Evolutionary conservation across 1,140 invertebrate genomes (phyloP), one percentile per base, ranked within the genome.

Genomic region (Drosophila willistoni): DNA sequence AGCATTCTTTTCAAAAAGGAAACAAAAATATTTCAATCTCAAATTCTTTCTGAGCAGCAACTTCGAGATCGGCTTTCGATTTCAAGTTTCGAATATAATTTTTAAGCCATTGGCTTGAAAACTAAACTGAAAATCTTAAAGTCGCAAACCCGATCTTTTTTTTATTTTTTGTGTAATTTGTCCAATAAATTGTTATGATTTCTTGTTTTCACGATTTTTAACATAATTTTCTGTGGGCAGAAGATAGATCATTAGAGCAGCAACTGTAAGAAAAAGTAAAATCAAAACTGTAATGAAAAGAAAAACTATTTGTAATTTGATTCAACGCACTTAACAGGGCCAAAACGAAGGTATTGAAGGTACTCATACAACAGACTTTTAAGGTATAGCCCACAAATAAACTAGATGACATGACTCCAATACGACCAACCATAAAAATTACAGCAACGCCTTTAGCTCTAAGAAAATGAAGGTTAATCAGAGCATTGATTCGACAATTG

Each of bases 311-410:
- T 47, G 44, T 47, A 19, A 47, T 9, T 19, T 19, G 29, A 7
- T 19, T 9, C n/a, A 2, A 47, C 44, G 9, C 19, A 51, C 44
- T 1, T 51, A 51, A 51, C 3, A 22, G 2, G 4, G 10, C 7
- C 17, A 51, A 22, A 0, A 22, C 44, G 17, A 51, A 51, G 22
- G 17, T 3, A 51, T 51, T 51, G 17, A 51, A 51, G 17, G 44
- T 51, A 22, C 19, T 12, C 44, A 19, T 1, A 5, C 44, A 51
- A 19, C 44, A 51, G 1, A 51, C 0, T 51, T 51, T 19, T 22
- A 51, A 9, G 44, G 44, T 51, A 51, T 51, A 51, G 7, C 44
- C 44, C 9, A 51, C 17, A 51, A 51, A 51, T 22, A 51, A 51
- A 51, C 44, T 51, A 9, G 44, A 9, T 19, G 17, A 4, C 17